Base-by-base conservation (phyloP, 2,113 vertebrate genomes). In the Parotia lawesii region DNA sequence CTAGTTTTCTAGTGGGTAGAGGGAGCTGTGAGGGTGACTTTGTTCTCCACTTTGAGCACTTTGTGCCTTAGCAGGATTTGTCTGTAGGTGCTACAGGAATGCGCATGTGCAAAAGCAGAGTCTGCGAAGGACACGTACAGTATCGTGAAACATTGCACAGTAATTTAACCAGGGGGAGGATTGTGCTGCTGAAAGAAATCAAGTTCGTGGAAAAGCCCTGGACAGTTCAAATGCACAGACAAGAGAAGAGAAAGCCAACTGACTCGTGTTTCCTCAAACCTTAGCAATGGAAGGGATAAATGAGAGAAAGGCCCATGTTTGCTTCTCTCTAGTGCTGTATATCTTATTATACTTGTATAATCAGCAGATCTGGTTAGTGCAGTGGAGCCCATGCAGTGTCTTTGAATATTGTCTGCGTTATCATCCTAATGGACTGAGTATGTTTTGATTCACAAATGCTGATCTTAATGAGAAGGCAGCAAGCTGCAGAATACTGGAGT, bases 1-100 rank as follows among this genome's bases (percentile, higher is more conserved):
- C 21, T 85, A 4, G 12, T 61, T 85, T 64, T 73, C 40, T 53
- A 10, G 21, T 3, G 33, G 13, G 6, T 29, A 22, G 23, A n/a
- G 21, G 38, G 20, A 60, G 9, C 19, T 3, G 14, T 2, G 11
- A 60, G n/a, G 29, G 8, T 23, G 29, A 12, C 22, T 48, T 51
- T 54, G 16, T 47, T 42, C 38, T 60, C 23, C 3, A 2, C 31
- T 54, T 44, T 0, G 24, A 27, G 27, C 6, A 1, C 31, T 45
- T 40, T 5, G 38, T 40, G 37, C 38, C 27, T 0, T 2, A 58
- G 44, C 6, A 44, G 51, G 18, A 9, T 71, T 70, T 0, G 1
- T 37, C 35, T 4, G 2, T 48, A 50, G 31, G 42, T 23, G 15
- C 23, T 65, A 7, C 25, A 22, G 51, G 20, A 62, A 58, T 5